Percentiles rank a stretch among this genome's conserved stretches.
Conservation (phyloP, 2,113 vertebrate genomes). For the Onychorhynchus coronatus region DNA sequence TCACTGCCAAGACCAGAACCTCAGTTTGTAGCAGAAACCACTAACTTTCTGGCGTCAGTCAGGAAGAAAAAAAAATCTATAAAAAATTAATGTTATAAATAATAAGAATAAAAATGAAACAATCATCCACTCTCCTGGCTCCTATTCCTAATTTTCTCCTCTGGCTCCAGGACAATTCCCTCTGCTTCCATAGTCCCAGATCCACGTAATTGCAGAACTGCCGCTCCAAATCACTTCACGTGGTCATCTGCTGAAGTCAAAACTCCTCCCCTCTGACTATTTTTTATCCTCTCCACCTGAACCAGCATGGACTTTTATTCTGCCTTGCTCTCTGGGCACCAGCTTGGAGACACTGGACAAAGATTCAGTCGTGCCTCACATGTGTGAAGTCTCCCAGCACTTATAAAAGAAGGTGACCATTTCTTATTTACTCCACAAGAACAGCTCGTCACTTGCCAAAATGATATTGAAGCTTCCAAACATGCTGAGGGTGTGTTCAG, state of each 20-base stretch:
- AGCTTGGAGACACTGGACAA: neutral
- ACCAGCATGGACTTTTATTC: neutral
- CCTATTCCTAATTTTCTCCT: neutral
- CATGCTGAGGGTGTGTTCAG: neutral
- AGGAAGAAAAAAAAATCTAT: neutral
- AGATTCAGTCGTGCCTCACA: neutral
- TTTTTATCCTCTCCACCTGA: neutral
- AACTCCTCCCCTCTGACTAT: neutral
- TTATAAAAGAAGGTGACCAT: neutral
- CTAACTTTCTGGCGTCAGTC: slow-evolving; percentile 36
- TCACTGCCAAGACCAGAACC: slow-evolving; percentile 62
- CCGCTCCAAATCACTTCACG: neutral
- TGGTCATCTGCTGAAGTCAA: neutral
- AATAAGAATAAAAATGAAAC: neutral
- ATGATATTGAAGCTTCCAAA: neutral
- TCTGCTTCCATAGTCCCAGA: neutral
- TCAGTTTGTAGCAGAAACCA: slow-evolving; percentile 50
- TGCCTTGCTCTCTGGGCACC: neutral
- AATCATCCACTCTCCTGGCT: neutral
- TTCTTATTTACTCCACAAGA: neutral
- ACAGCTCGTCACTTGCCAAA: neutral
- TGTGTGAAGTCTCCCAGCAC: neutral
- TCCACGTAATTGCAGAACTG: neutral
- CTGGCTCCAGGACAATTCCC: neutral
- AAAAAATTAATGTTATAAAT: neutral